Evolutionary conservation across 2,797 vertebrate genomes (phyloP).

Genomic region (Myotis planiceps): DNA sequence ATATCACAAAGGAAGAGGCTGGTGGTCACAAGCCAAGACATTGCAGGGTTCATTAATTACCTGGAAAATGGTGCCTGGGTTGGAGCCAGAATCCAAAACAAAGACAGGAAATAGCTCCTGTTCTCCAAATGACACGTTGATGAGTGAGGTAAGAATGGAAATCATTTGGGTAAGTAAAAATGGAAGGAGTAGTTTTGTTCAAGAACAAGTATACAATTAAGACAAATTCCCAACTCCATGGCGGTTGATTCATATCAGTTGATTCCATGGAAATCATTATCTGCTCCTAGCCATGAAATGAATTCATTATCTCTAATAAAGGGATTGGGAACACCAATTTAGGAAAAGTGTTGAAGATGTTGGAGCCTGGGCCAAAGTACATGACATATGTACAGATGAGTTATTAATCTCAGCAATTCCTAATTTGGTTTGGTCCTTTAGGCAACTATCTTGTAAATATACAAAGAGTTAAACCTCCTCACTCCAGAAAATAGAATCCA

Average conservation of each 20-base stretch:
- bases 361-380: conserved; percentile 59
- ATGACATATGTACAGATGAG: conserved; percentile 48
- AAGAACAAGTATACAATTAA: neutral
- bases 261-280: conserved; percentile 39
- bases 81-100: conserved; percentile 64
- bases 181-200: conserved; percentile 39
- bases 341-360: neutral
- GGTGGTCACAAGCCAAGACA: conserved; percentile 70
- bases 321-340: conserved; percentile 56
- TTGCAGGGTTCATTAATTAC: conserved; percentile 67
- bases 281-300: conserved; percentile 51
- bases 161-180: conserved; percentile 45
- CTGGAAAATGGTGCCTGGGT: conserved; percentile 66
- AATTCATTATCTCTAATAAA: conserved; percentile 79
- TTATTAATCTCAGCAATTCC: conserved; percentile 54
- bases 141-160: conserved; percentile 66
- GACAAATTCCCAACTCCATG: neutral
- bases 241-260: conserved; percentile 53
- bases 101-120: conserved; percentile 60
- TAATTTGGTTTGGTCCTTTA: conserved; percentile 37
- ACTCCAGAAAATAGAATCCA: conserved; percentile 43
- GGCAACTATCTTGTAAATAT: conserved; percentile 42
- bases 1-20: conserved; percentile 40
- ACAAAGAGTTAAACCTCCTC: conserved; percentile 25
- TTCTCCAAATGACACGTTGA: conserved; percentile 48